Conservation (phyloP, 2,113 vertebrate species). For the Otus sunia region DNA sequence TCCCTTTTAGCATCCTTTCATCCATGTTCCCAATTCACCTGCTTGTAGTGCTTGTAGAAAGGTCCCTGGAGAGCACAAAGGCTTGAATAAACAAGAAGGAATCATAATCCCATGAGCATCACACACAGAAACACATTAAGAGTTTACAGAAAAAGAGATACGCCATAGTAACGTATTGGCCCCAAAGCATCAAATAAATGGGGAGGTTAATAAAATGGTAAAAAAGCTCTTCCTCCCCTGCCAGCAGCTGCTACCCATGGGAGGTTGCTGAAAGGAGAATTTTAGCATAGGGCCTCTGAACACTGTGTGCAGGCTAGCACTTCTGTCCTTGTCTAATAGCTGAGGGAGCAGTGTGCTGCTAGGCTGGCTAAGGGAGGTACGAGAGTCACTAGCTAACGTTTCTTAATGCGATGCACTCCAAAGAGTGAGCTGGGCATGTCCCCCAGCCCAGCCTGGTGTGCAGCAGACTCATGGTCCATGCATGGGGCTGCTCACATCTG, state of each 20-base stretch:
- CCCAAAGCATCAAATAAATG: background rate
- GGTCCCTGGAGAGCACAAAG: background rate
- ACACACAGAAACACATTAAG: background rate
- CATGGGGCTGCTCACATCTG: background rate
- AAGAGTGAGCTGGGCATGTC: background rate
- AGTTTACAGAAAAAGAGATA: background rate
- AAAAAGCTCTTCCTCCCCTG: background rate
- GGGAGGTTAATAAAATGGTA: background rate
- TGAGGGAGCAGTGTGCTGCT: background rate
- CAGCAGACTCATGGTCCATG: accelerated
- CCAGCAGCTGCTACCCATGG: accelerated
- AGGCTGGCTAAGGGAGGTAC: background rate
- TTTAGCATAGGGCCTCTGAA: background rate
- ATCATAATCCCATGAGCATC: background rate
- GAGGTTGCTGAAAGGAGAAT: background rate
- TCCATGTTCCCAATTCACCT: background rate
- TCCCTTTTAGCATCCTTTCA: background rate
- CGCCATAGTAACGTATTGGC: background rate
- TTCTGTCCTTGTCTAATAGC: background rate
- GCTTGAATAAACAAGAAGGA: background rate
- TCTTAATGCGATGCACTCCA: background rate
- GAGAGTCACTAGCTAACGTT: background rate
- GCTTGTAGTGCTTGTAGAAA: background rate
- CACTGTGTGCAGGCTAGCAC: background rate
- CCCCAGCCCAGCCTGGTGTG: background rate